A percentile compares a stretch with the other conserved stretches of the same genome.
Evolutionary conservation across 2,888 invertebrate genomes (phyloP).

Genomic region (Caenorhabditis macrosperma): DNA sequence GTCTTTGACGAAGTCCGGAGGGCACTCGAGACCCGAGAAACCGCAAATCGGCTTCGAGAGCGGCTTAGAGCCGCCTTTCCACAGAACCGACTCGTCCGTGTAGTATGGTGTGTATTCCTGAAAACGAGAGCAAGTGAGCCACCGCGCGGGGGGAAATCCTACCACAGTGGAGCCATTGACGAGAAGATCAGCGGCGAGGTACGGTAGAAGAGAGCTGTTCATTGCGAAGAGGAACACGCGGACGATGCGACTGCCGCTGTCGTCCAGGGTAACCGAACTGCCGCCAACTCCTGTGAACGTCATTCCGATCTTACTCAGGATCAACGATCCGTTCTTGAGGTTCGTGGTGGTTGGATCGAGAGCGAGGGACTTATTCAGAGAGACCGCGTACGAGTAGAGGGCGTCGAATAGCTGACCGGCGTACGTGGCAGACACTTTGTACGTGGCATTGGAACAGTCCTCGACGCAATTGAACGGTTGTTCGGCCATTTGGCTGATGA

Average conservation of each 20-base stretch:
- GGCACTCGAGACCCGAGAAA: constrained; percentile 60
- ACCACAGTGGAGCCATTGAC: constrained; percentile 25
- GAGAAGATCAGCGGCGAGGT: constrained; percentile 28
- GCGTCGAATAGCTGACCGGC: constrained; percentile 58
- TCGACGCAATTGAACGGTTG: constrained; percentile 39
- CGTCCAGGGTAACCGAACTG: constrained; percentile 23
- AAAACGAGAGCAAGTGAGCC: not conserved
- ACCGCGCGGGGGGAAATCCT: not conserved
- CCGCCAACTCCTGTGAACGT: constrained; percentile 49
- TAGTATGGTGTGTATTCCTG: constrained; percentile 31
- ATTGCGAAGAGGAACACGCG: constrained; percentile 43
- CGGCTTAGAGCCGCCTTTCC: constrained; percentile 31
- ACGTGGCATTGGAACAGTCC: constrained; percentile 38
- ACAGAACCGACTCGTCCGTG: constrained; percentile 35
- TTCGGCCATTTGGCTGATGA: constrained; percentile 40
- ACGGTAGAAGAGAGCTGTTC: constrained; percentile 37
- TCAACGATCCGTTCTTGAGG: constrained; percentile 37
- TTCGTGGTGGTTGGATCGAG: constrained; percentile 38
- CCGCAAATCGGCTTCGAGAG: constrained; percentile 60
- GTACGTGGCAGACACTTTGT: constrained; percentile 47
- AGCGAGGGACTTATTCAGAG: constrained; percentile 49
- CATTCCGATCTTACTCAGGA: constrained; percentile 35
- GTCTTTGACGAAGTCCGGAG: constrained; percentile 60
- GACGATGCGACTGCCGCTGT: constrained; percentile 53
- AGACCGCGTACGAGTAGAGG: constrained; percentile 47